These are phyloP conservation scores for Leistus spinibarbis DNA, from an alignment of 2,888 invertebrate genomes.

Conservation along the genomic window DNA sequence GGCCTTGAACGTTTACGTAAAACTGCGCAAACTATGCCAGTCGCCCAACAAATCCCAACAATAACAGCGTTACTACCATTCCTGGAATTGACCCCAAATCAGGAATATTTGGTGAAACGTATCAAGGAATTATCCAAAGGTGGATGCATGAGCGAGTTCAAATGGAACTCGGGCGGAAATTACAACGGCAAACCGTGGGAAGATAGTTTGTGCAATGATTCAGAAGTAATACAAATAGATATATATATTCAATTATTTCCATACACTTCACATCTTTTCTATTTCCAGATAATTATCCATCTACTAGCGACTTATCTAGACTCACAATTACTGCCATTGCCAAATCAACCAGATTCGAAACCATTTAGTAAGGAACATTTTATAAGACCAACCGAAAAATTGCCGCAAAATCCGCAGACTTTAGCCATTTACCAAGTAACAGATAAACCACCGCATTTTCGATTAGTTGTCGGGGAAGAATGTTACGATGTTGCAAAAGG, in stretches of 20 bases:
- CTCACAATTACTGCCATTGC: slow-evolving; percentile 72
- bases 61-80: slow-evolving; percentile 74
- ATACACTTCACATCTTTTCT: slow-evolving; percentile 18
- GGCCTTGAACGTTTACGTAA: slow-evolving; percentile 77
- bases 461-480: slow-evolving; percentile 69
- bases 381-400: slow-evolving; percentile 58
- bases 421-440: slow-evolving; percentile 68
- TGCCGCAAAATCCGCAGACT: slow-evolving; percentile 57
- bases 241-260: not conserved
- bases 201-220: slow-evolving; percentile 83
- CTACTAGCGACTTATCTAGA: slow-evolving; percentile 86
- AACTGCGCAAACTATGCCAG: slow-evolving; percentile 65
- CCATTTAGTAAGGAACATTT: slow-evolving; percentile 66
- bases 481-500: slow-evolving; percentile 75
- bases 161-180: slow-evolving; percentile 83
- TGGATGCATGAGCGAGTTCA: slow-evolving; percentile 87
- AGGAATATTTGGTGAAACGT: slow-evolving; percentile 82
- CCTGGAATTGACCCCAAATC: slow-evolving; percentile 80
- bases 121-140: slow-evolving; percentile 80
- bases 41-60: slow-evolving; percentile 63
- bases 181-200: slow-evolving; percentile 80
- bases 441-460: slow-evolving; percentile 74
- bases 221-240: slow-evolving; percentile 77
- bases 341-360: slow-evolving; percentile 68
- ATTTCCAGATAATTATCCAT: slow-evolving; percentile 78